phyloP scores from a whole-genome alignment of 2,113 vertebrate species.

The Struthio camelus region DNA sequence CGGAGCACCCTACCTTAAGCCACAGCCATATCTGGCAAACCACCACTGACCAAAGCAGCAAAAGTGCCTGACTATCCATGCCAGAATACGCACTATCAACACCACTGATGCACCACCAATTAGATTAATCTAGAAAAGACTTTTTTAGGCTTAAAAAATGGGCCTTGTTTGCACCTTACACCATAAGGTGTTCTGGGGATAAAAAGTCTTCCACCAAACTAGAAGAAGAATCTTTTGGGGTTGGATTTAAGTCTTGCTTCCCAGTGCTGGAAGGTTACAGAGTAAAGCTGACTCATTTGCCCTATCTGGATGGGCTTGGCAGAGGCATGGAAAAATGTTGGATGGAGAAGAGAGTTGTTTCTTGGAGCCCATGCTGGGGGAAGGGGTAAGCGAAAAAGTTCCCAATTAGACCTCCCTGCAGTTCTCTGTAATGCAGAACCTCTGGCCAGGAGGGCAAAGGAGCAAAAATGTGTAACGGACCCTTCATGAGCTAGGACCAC shows the following conservation, averaged over 20 bases:
- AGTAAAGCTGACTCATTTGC: conserved; percentile 17
- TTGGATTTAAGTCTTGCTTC: background rate
- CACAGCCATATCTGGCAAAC: background rate
- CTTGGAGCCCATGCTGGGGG: conserved; percentile 4
- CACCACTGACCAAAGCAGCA: background rate
- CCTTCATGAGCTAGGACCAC: conserved; percentile 22
- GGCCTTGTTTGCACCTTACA: background rate
- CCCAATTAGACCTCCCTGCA: conserved; percentile 55
- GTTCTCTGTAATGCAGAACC: accelerated
- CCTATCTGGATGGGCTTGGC: conserved; percentile 38
- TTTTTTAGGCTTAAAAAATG: background rate
- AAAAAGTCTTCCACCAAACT: background rate
- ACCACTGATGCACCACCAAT: background rate
- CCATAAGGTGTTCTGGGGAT: background rate
- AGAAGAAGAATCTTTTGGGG: background rate
- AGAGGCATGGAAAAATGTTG: conserved; percentile 29
- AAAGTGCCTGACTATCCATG: accelerated
- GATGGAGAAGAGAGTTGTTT: background rate
- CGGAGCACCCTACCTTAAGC: background rate
- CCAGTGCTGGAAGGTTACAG: background rate
- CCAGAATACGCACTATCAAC: background rate
- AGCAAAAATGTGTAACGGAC: background rate
- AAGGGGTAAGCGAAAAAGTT: background rate
- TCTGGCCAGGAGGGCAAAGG: conserved; percentile 8
- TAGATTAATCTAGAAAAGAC: background rate